A percentile compares a stretch with the other conserved stretches of the same genome.
Evolutionary conservation across 35 echinoderm and acorn worm genomes (phyloP).

Genomic region (Antedon bifida): DNA sequence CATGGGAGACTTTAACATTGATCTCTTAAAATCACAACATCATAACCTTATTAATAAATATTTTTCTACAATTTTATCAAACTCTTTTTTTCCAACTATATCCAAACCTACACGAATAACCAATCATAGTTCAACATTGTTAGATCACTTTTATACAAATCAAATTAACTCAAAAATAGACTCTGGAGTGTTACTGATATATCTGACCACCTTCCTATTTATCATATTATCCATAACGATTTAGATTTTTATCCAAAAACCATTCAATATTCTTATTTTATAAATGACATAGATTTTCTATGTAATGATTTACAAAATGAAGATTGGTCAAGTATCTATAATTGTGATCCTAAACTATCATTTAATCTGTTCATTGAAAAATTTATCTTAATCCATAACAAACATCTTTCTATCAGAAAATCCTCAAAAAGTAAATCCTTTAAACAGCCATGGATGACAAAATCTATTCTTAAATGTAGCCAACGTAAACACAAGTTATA

Average conservation of each 20-base stretch:
- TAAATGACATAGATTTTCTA: neutral
- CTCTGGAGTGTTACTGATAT: neutral
- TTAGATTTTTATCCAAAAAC: neutral
- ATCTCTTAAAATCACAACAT: no score
- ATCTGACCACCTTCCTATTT: neutral
- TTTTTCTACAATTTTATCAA: no score
- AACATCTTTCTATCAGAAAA: neutral
- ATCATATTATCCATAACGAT: neutral
- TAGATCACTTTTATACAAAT: conserved; percentile 2
- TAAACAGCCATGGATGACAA: neutral
- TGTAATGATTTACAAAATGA: neutral
- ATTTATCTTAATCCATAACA: neutral
- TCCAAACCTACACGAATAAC: neutral
- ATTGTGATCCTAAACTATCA: neutral
- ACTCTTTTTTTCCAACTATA: no score
- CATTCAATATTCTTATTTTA: neutral
- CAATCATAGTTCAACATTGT: neutral
- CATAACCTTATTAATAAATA: no score
- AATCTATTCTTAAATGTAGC: neutral
- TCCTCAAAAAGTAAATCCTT: no score
- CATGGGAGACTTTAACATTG: no score
- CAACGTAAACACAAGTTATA: neutral
- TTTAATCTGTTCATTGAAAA: no score
- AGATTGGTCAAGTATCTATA: no score
- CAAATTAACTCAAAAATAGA: neutral